phyloP scores from a whole-genome alignment of 2,113 vertebrate genomes.

The Scomber japonicus region DNA sequence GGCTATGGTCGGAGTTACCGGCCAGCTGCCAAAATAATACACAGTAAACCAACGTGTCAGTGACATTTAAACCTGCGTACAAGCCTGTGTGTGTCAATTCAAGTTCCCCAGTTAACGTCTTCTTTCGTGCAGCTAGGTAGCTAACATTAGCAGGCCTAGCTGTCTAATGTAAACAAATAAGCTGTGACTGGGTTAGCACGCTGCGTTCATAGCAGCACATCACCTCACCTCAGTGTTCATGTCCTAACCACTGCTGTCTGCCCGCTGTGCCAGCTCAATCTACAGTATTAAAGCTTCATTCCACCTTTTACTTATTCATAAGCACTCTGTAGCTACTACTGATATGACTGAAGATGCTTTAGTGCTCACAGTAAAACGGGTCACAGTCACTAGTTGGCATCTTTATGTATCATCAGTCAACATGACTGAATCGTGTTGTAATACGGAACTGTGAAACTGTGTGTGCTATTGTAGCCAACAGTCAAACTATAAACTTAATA shows the following conservation, averaged over 20 bases:
- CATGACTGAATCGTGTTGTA: too few relatives aligned
- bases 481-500: not conserved
- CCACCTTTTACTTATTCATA: too few relatives aligned
- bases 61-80: not conserved
- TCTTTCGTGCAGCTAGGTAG: conserved; percentile 36
- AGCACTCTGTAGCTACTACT: too few relatives aligned
- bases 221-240: not conserved
- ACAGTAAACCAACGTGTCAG: not conserved
- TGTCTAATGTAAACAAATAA: conserved; percentile 81
- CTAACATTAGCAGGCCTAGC: conserved; percentile 73
- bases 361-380: too few relatives aligned
- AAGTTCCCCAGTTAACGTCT: not conserved
- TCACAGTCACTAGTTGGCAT: not conserved
- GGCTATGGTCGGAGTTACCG: not conserved
- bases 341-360: not conserved
- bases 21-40: not conserved
- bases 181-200: conserved; percentile 39
- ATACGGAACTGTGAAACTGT: too few relatives aligned
- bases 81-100: not conserved
- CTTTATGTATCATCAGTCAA: not conserved
- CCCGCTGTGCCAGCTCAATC: not conserved
- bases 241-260: not conserved
- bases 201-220: conserved; percentile 20
- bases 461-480: too few relatives aligned
- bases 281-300: not conserved